Percentiles rank a stretch among this genome's conserved stretches.
These are phyloP conservation scores for Tetraodon nigroviridis DNA, from an alignment of 2,113 vertebrate genomes.

Conservation along the genomic window DNA sequence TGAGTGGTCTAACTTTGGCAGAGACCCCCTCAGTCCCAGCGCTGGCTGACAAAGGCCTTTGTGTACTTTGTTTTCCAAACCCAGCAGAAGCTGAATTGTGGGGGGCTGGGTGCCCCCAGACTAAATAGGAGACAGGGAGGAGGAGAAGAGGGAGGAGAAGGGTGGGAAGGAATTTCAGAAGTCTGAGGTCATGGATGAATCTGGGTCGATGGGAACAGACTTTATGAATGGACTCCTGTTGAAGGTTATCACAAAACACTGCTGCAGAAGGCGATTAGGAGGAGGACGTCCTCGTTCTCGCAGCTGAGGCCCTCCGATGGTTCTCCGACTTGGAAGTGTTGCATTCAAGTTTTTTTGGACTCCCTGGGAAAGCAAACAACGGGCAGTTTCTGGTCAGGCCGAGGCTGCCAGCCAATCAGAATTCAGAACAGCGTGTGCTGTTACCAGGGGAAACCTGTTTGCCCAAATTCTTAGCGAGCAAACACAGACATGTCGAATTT, in stretches of 20 bases:
- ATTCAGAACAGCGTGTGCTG: constrained; percentile 58
- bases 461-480: constrained; percentile 62
- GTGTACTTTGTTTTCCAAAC: constrained; percentile 51
- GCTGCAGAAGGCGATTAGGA: no score
- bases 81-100: constrained; percentile 31
- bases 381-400: constrained; percentile 45
- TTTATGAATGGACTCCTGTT: constrained; percentile 32
- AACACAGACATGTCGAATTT: constrained; percentile 58
- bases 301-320: neutral
- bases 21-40: constrained; percentile 23
- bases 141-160: constrained; percentile 2
- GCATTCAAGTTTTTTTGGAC: constrained; percentile 47
- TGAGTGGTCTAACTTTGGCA: constrained; percentile 31
- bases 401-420: constrained; percentile 62
- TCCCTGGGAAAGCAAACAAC: constrained; percentile 59
- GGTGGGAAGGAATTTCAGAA: constrained; percentile 41
- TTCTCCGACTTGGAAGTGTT: constrained; percentile 14
- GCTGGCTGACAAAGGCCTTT: constrained; percentile 57
- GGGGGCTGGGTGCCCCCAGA: constrained; percentile 17
- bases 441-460: constrained; percentile 69
- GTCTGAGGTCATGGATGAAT: constrained; percentile 46
- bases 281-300: no score
- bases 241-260: constrained; percentile 1
- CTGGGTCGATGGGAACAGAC: constrained; percentile 11
- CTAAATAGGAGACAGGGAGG: constrained; percentile 30